phyloP scores from a whole-genome alignment of 2,888 invertebrate genomes.

The Chalcosyrphus nemorum region DNA sequence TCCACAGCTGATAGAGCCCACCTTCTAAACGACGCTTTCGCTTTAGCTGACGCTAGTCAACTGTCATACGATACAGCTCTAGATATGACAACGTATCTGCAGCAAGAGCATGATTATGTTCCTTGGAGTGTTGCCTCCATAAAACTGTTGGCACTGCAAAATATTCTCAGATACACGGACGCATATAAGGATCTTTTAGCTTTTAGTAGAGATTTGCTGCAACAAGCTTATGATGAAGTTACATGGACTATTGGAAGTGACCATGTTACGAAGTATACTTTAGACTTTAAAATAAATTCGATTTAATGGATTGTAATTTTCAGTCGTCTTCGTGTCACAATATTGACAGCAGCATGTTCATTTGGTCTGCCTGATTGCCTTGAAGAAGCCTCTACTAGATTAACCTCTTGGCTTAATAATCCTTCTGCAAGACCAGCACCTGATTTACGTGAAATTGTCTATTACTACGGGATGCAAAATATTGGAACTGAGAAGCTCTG shows the following conservation, averaged over 20 bases:
- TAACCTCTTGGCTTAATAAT: slow-evolving; percentile 85
- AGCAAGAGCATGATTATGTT: slow-evolving; percentile 85
- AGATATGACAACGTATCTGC: slow-evolving; percentile 87
- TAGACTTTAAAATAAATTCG: not conserved
- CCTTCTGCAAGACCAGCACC: slow-evolving; percentile 83
- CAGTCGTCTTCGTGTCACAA: slow-evolving; percentile 85
- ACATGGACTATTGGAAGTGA: slow-evolving; percentile 85
- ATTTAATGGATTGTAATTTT: not conserved
- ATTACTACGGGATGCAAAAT: slow-evolving; percentile 87
- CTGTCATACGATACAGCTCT: slow-evolving; percentile 87
- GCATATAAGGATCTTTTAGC: slow-evolving; percentile 83
- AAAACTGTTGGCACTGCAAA: slow-evolving; percentile 83
- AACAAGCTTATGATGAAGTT: slow-evolving; percentile 84
- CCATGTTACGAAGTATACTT: slow-evolving; percentile 77
- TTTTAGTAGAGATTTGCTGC: slow-evolving; percentile 85
- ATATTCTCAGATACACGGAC: slow-evolving; percentile 83
- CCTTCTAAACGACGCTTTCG: slow-evolving; percentile 91
- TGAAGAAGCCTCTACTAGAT: slow-evolving; percentile 83
- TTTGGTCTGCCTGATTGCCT: slow-evolving; percentile 85
- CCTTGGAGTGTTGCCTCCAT: slow-evolving; percentile 88
- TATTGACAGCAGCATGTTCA: slow-evolving; percentile 86
- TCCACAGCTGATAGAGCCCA: slow-evolving; percentile 88
- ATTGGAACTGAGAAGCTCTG: slow-evolving; percentile 86
- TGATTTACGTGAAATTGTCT: slow-evolving; percentile 86
- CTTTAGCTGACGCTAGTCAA: slow-evolving; percentile 87